Evolutionary conservation across 2,113 vertebrate species (phyloP), one percentile per base, ranked within the genome.

Genomic region (Cavia porcellus): DNA sequence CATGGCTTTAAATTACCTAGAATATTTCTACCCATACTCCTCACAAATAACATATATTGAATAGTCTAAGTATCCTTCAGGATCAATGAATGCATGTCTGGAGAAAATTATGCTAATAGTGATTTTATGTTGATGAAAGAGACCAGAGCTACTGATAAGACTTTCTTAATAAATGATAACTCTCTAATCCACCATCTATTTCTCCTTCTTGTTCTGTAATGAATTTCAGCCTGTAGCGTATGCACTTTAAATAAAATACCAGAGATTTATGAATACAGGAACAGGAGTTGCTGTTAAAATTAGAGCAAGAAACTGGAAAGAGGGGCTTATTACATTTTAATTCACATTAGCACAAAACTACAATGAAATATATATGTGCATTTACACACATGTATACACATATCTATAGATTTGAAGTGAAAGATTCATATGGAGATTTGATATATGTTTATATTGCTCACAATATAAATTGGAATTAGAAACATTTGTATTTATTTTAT

Each of bases 221-320:
- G 74, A 92, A 90, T 94, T 96, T 96, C 77, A 96, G 5, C 94
- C 62, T 90, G 42, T 45, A 90, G 84, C 77, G 96, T 91, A 89
- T 52, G 47, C 22, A 91, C 38, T 89, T 95, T 83, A 92, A 94
- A 45, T 96, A 74, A 8, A 19, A 84, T 95, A 61, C 72, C 86
- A 91, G 86, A 61, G 30, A 92, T 86, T 91, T 38, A 72, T 52
- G 68, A 97, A 74, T 77, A 94, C 64, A 80, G 64, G 70, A 96
- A 74, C 92, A 96, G 89, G 86, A 96, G 94, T 95, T 96, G 35
- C 5, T 94, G 38, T 90, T 94, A 96, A 98, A 96, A 97, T 98
- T 96, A 96, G 96, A 96, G 87, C 7, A 86, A 64, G 68, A 92
- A 97, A 96, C 89, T 86, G 47, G n/a, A 57, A 92, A 72, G 59